Evolutionary conservation across 1,140 invertebrate genomes (phyloP).

Genomic region (Panonychus citri): DNA sequence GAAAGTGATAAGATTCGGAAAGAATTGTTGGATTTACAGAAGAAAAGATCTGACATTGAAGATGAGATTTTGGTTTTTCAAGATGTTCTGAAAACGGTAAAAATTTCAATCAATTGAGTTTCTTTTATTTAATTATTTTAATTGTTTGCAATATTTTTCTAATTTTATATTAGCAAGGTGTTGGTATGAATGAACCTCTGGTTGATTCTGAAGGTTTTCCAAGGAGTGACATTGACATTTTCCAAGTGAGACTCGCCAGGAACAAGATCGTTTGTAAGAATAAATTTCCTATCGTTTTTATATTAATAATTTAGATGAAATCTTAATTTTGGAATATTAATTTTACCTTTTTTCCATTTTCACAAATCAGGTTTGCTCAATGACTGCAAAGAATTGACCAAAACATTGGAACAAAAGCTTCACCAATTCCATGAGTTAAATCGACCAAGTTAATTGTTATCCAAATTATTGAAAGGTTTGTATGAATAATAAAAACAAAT

Average conservation of each 20-base stretch:
- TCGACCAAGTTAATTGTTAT: not conserved
- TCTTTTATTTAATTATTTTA: not conserved
- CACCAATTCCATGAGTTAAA: slow-evolving; percentile 27
- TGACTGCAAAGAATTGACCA: slow-evolving; percentile 62
- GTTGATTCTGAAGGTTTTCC: slow-evolving; percentile 69
- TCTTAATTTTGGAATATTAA: not conserved
- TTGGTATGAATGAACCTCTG: slow-evolving; percentile 63
- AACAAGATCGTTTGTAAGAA: slow-evolving; percentile 60
- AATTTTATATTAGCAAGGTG: slow-evolving; percentile 54
- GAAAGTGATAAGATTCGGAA: not conserved
- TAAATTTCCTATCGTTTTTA: slow-evolving; percentile 14
- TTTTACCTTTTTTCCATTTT: not conserved
- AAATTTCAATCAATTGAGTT: not conserved
- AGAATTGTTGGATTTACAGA: slow-evolving; percentile 7
- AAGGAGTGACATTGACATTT: slow-evolving; percentile 64
- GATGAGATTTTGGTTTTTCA: slow-evolving; percentile 6
- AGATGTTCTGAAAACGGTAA: slow-evolving; percentile 1
- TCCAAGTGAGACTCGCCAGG: slow-evolving; percentile 60
- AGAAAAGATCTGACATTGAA: slow-evolving; percentile 2
- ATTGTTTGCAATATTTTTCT: slow-evolving; percentile 14
- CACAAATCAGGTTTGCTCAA: slow-evolving; percentile 25
- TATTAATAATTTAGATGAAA: not conserved
- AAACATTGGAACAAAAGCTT: slow-evolving; percentile 51
- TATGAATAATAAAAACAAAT: too few relatives aligned
- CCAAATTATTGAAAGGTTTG: too few relatives aligned